These are phyloP conservation scores for Amblyornis subalaris DNA, from an alignment of 2,113 vertebrate species.

Conservation along the genomic window DNA sequence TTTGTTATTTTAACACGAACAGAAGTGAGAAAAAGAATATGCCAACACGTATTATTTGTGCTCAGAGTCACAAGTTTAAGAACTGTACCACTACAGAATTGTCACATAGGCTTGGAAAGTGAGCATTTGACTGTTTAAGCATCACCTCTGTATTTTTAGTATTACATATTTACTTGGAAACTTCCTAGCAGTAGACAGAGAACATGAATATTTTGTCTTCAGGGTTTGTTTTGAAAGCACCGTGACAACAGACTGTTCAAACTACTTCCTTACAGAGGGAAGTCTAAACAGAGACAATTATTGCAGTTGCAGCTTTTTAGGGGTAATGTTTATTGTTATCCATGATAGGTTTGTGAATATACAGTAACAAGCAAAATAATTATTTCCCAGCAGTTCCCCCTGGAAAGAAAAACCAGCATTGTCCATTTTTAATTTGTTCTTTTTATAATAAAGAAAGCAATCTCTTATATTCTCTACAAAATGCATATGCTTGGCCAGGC, in stretches of 20 bases:
- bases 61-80: not conserved
- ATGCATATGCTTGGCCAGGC: not conserved
- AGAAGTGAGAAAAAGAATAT: not conserved
- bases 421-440: not conserved
- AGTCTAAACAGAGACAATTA: constrained; percentile 27
- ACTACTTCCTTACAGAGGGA: constrained; percentile 14
- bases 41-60: not conserved
- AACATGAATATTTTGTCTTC: not conserved
- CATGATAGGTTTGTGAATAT: constrained; percentile 4
- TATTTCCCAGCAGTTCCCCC: not conserved
- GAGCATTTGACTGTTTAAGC: constrained; percentile 10
- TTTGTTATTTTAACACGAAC: not conserved
- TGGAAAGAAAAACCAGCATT: not conserved
- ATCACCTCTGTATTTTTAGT: not conserved
- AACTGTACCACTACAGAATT: not conserved
- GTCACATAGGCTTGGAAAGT: not conserved
- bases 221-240: constrained; percentile 52
- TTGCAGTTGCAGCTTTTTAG: constrained; percentile 36
- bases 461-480: not conserved
- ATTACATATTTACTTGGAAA: not conserved
- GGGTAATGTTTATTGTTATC: not conserved
- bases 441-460: not conserved
- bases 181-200: not conserved
- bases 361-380: not conserved
- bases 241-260: constrained; percentile 1